phyloP scores from a whole-genome alignment of 1,140 invertebrate species.

The Orius insidiosus region DNA sequence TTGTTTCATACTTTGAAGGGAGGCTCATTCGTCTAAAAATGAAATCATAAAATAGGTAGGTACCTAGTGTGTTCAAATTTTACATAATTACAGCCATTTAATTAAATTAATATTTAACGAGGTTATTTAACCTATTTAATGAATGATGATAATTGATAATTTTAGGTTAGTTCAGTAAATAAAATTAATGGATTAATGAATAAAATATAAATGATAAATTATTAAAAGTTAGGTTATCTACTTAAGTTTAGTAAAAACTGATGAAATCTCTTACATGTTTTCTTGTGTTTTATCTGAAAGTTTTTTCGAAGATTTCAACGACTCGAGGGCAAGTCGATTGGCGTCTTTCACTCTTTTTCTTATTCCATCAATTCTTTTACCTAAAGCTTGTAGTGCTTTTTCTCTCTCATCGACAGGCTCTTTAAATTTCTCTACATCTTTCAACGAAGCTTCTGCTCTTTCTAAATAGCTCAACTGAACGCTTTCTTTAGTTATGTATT shows the following conservation, averaged over 20 bases:
- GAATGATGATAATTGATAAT: too few species aligned
- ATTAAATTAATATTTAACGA: too few species aligned
- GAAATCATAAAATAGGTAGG: background rate
- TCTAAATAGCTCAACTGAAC: constrained; percentile 3
- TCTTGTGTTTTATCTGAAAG: constrained; percentile 6
- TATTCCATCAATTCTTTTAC: constrained; percentile 35
- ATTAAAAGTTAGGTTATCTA: too few species aligned
- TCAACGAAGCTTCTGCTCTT: constrained; percentile 9
- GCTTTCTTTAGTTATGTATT: constrained; percentile 16
- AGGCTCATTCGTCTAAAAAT: background rate
- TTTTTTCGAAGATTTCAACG: background rate
- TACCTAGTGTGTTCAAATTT: too few species aligned
- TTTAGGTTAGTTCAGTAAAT: too few species aligned
- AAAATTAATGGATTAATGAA: too few species aligned
- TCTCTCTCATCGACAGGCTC: background rate
- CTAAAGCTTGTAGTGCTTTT: constrained; percentile 31
- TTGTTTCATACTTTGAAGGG: constrained; percentile 5
- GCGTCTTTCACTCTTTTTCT: background rate
- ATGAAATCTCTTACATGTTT: too few species aligned
- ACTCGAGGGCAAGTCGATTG: background rate
- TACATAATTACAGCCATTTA: too few species aligned
- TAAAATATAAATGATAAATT: too few species aligned
- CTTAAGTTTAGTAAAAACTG: too few species aligned
- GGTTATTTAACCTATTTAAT: too few species aligned
- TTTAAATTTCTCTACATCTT: constrained; percentile 11